Evolutionary conservation across 30 jellyfish, hydroid and myxozoan genomes (phyloP), one percentile per base, ranked within the genome.

Genomic region (Hydractinia symbiolongicarpus): DNA sequence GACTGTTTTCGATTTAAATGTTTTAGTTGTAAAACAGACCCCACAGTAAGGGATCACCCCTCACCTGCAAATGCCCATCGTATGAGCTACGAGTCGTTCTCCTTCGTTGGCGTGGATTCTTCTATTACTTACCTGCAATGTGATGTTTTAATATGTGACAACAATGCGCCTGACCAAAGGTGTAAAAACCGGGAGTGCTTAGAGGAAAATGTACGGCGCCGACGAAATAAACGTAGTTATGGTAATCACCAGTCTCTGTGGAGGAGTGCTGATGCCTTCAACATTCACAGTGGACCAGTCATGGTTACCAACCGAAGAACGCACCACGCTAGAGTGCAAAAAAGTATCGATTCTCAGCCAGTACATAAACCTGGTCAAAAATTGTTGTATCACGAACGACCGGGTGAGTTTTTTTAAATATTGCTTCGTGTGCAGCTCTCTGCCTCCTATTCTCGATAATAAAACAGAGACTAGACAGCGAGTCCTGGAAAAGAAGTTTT

Each of bases 111-210:
- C 4, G 96, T 89, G 44, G 96, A 88, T 70, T 83, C 79, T 50
- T 83, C 96, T 5, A 86, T 88, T n/a, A 83, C 96, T 0, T 88
- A 88, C 61, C 83, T 88, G 70, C 96, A 88, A 67, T 88, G 96
- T 50, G 96, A 88, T 79, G 96, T 88, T 67, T 86, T 83, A 9
- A 66, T 88, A 13, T 88, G 96, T 71, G 96, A 88, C 58, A 67
- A 83, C 7, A 66, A 81, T 15, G 96, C 77, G 16, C 77, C 85
- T n/a, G 71, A 83, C 20, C 69, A 83, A 55, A 62, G 94, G 49
- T 88, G 96, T 79, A 5, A 5, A 9, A 79, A 78, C 58, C 86
- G 83, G 40, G 86, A 81, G 10, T 88, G 96, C 75, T 20, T 83
- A 40, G 90, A 87, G 8, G 78, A 79, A 13, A 64, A 81, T 49